Conservation (phyloP, 2,797 vertebrate species). For the Pantherophis alleghaniensis region DNA sequence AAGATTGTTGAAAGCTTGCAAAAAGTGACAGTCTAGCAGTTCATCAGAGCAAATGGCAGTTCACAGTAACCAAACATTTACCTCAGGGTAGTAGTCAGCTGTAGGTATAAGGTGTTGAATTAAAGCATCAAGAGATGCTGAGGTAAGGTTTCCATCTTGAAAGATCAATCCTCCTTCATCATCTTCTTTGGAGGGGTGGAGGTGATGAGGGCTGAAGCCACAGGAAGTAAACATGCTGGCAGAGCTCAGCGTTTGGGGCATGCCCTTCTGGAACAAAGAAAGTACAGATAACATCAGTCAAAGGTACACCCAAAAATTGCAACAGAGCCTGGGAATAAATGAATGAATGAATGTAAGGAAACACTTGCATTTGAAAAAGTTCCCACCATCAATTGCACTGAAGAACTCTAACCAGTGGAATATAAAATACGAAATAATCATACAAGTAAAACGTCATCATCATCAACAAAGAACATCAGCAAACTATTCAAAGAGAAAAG, state of each 20-base stretch:
- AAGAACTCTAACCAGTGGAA: background rate
- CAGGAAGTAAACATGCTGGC: conserved; percentile 87
- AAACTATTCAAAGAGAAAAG: background rate
- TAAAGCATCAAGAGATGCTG: conserved; percentile 88
- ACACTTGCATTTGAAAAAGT: conserved; percentile 18
- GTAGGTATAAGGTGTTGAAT: conserved; percentile 90
- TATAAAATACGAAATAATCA: background rate
- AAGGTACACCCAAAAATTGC: background rate
- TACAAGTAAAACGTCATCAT: background rate
- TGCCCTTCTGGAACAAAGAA: conserved; percentile 77
- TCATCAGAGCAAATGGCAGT: conserved; percentile 51
- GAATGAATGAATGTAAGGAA: background rate
- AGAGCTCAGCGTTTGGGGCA: conserved; percentile 84
- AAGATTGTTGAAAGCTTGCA: conserved; percentile 51
- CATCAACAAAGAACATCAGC: background rate
- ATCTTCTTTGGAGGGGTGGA: conserved; percentile 77
- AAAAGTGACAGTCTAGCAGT: conserved; percentile 36
- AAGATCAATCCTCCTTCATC: conserved; percentile 77
- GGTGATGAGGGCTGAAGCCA: conserved; percentile 82
- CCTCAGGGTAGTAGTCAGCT: conserved; percentile 89
- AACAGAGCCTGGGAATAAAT: background rate
- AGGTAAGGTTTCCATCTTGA: conserved; percentile 83
- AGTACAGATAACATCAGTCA: background rate
- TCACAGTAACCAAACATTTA: conserved; percentile 63
- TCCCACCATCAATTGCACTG: background rate